Evolutionary conservation across 2,888 invertebrate genomes (phyloP).

Genomic region (Thereva unica): DNA sequence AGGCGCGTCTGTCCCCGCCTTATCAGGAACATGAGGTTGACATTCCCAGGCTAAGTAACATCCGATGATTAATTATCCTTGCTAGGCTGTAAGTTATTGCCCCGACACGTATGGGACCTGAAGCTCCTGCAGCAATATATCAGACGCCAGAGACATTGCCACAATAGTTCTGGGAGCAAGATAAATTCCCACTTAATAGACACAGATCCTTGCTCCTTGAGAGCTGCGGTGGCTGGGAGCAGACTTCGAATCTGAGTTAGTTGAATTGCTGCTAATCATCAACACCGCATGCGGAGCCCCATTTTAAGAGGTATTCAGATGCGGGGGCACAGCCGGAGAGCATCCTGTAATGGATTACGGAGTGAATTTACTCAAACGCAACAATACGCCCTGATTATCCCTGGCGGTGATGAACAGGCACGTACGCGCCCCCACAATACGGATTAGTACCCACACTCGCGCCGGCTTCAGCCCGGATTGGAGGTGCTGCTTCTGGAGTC

Average conservation of each 20-base stretch:
- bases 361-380: slow-evolving; percentile 16
- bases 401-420: slow-evolving; percentile 35
- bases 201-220: slow-evolving; percentile 20
- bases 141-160: slow-evolving; percentile 18
- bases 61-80: slow-evolving; percentile 39
- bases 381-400: slow-evolving; percentile 39
- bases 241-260: too few relatives aligned
- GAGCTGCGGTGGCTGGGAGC: background rate
- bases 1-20: slow-evolving; percentile 35
- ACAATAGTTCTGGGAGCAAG: slow-evolving; percentile 23
- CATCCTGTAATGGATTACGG: slow-evolving; percentile 23
- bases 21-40: slow-evolving; percentile 37
- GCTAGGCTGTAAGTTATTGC: slow-evolving; percentile 17
- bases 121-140: slow-evolving; percentile 14
- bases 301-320: slow-evolving; percentile 10
- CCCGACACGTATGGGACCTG: slow-evolving; percentile 7
- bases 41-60: slow-evolving; percentile 37
- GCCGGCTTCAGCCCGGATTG: background rate
- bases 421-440: slow-evolving; percentile 28
- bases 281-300: background rate
- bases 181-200: slow-evolving; percentile 29
- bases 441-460: background rate
- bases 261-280: too few relatives aligned
- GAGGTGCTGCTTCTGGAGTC: background rate
- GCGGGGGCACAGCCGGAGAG: slow-evolving; percentile 22